Percentiles rank a stretch among this genome's conserved stretches.
Evolutionary conservation across 1,140 invertebrate genomes (phyloP).

Genomic region (Maconellicoccus hirsutus): DNA sequence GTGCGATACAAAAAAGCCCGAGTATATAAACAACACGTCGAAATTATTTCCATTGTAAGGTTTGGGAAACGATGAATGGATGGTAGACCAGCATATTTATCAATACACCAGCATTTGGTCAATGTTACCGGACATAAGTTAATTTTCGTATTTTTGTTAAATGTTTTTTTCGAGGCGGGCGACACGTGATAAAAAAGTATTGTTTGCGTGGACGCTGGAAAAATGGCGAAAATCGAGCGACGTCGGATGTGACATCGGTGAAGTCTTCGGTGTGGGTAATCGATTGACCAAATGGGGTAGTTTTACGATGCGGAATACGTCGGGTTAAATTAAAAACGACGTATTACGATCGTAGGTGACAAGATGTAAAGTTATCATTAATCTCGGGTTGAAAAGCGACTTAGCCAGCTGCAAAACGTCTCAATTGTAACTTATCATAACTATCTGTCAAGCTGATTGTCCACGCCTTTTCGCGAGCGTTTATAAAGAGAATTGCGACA

Average conservation of each 20-base stretch:
- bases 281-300: too few species aligned
- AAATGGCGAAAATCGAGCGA: too few species aligned
- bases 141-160: not conserved
- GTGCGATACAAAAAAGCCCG: too few species aligned
- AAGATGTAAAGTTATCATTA: not conserved
- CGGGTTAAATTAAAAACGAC: too few species aligned
- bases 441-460: slow-evolving; percentile 13
- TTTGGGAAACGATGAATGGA: not conserved
- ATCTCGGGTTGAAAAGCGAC: slow-evolving; percentile 5
- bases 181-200: not conserved
- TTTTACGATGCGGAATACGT: too few species aligned
- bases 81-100: not conserved
- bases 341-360: not conserved
- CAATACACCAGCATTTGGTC: slow-evolving; percentile 2
- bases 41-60: not conserved
- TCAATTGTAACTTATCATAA: slow-evolving; percentile 17
- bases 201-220: too few species aligned
- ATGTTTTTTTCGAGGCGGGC: not conserved
- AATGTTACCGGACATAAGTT: not conserved
- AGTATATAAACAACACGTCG: slow-evolving; percentile 1
- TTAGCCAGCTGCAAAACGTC: slow-evolving; percentile 18
- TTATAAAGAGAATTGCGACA: not conserved
- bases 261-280: too few species aligned
- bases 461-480: slow-evolving; percentile 12
- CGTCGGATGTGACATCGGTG: too few species aligned